Evolutionary conservation across 2,888 invertebrate species (phyloP), one percentile per base, ranked within the genome.

Genomic region (Meiosimyza platycephala): DNA sequence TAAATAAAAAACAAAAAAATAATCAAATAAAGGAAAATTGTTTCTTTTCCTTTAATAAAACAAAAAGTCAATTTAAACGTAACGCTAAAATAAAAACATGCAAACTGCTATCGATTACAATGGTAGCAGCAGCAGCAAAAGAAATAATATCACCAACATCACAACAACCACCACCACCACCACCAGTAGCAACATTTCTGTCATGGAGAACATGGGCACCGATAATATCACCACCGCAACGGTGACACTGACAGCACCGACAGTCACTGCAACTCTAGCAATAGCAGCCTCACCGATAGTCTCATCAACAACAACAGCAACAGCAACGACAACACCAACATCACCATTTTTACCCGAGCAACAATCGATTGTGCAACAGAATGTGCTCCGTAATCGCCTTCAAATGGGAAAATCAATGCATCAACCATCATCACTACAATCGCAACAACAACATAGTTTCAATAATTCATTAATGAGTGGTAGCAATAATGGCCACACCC

Each of bases 251-350:
- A 47, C 73, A 48, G 28, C 65, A 59, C 57, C 76, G 67, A 54
- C 72, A 50, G 55, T 48, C 64, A 47, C 62, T 65, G 22, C 40
- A 62, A 3, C 52, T 48, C n/a, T 16, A 64, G 64, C 50, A 18
- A 64, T 11, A 18, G 18, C 62, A 48, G 13, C 55, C 52, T 18
- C 62, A 52, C 50, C 67, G 50, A 50, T 66, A 6, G 15, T 28
- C 28, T 28, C 28, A 28, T 28, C 60, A 54, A 59, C 52, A 18
- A 62, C 75, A 74, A 72, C 52, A 18, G 65, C 75, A 74, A 72
- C 75, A 59, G 59, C 76, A 66, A 76, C 76, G 12, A 59, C 76
- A 67, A 75, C 73, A n/a, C 88, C 89, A 87, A 86, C 86, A 80
- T 75, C 48, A 72, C 68, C 65, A 74, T 62, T 73, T 55, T n/a